These are phyloP conservation scores for Protodeltote pygarga DNA, from an alignment of 2,888 invertebrate genomes.

Conservation along the genomic window DNA sequence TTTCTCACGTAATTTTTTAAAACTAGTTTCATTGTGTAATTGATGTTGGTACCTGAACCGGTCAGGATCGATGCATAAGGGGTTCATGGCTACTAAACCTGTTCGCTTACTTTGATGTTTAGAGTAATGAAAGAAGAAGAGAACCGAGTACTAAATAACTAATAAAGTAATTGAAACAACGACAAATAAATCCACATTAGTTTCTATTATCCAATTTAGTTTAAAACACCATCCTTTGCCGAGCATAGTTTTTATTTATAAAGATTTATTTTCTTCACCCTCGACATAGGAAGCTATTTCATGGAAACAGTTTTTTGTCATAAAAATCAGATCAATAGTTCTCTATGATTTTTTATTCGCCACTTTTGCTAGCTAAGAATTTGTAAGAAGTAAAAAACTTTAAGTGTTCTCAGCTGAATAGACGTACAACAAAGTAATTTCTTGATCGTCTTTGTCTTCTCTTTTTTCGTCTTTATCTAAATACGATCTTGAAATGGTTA, in stretches of 20 bases:
- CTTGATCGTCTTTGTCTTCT: not conserved
- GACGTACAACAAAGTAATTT: not conserved
- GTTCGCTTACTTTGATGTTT: conserved; percentile 28
- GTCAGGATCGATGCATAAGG: conserved; percentile 52
- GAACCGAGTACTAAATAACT: no score
- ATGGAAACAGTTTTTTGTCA: no score
- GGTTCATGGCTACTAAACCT: conserved; percentile 44
- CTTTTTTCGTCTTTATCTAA: no score
- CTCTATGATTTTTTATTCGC: no score
- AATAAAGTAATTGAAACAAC: no score
- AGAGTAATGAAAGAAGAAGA: conserved; percentile 21
- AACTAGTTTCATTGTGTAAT: conserved; percentile 69
- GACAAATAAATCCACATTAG: no score
- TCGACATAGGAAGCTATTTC: no score
- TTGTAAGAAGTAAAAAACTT: not conserved
- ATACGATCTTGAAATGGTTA: conserved; percentile 7
- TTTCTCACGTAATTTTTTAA: conserved; percentile 63
- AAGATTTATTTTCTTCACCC: no score
- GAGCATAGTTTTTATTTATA: no score
- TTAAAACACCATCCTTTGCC: no score
- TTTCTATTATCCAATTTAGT: no score
- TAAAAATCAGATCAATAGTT: no score
- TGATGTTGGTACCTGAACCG: conserved; percentile 61
- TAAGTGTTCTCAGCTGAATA: not conserved
- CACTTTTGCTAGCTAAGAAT: not conserved